Percentiles rank a stretch among this genome's conserved stretches.
These are phyloP conservation scores for Microplitis mediator DNA, from an alignment of 1,140 invertebrate species.

Conservation along the genomic window DNA sequence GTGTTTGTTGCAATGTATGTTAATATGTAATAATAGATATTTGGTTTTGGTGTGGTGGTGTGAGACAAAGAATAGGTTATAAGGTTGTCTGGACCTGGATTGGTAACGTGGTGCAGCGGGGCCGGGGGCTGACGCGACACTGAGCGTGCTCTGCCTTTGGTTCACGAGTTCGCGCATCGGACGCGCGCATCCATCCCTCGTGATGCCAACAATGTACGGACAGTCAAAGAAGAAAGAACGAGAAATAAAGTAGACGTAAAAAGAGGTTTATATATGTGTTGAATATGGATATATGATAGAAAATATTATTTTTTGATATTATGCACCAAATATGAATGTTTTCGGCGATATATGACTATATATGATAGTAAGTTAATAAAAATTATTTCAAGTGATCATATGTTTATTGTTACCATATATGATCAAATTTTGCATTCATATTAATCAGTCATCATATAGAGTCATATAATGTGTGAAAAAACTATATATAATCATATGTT, in stretches of 20 bases:
- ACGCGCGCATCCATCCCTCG: conserved; percentile 40
- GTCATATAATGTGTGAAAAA: no score
- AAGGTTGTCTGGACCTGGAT: conserved; percentile 55
- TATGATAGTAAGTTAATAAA: no score
- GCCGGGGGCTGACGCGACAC: conserved; percentile 61
- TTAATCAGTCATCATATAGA: no score
- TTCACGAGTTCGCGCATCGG: conserved; percentile 42
- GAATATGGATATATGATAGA: no score
- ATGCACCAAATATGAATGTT: no score
- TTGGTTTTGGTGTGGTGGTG: background rate
- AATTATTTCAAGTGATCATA: no score
- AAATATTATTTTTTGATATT: no score
- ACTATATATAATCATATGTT: no score
- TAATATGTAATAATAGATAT: background rate
- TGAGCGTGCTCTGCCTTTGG: conserved; percentile 48
- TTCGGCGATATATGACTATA: no score
- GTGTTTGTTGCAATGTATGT: background rate
- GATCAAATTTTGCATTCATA: no score
- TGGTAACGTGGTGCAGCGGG: conserved; percentile 58
- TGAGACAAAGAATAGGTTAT: conserved; percentile 36
- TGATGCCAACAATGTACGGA: conserved; percentile 25
- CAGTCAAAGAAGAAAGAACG: background rate
- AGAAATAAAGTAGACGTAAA: background rate
- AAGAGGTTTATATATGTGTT: no score
- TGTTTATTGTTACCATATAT: no score